Percentiles rank a stretch among this genome's conserved stretches.
Conservation (phyloP, 2,113 vertebrate species). For the Periophthalmodon schlosseri region DNA sequence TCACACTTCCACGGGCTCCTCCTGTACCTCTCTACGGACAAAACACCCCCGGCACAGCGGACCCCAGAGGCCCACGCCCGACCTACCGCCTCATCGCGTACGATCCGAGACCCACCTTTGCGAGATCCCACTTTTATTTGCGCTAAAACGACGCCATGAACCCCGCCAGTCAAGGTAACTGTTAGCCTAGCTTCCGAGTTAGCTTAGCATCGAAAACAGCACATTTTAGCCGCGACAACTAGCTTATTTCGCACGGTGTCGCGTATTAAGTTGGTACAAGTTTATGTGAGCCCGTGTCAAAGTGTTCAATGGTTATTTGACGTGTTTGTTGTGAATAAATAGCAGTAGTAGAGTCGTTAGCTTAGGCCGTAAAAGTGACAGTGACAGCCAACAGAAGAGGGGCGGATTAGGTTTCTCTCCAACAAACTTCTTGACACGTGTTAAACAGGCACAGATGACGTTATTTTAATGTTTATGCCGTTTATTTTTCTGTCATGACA, state of each 20-base stretch:
- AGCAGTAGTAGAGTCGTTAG: not conserved
- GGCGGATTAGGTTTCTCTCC: conserved; percentile 33
- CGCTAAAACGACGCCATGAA: conserved; percentile 70
- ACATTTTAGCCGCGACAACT: not conserved
- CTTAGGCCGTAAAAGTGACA: conserved; percentile 27
- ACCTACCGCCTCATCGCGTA: too few species aligned
- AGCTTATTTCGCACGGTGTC: fast-evolving
- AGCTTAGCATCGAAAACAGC: conserved; percentile 8
- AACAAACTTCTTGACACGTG: not conserved
- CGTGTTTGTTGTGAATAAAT: fast-evolving
- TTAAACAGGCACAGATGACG: not conserved
- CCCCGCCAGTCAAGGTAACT: conserved; percentile 77
- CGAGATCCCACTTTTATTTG: not conserved
- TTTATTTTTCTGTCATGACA: not conserved
- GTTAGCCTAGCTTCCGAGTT: conserved; percentile 47
- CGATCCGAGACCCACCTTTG: not conserved
- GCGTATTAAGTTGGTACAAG: fast-evolving
- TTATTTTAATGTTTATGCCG: not conserved
- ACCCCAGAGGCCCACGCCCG: not conserved
- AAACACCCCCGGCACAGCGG: not conserved
- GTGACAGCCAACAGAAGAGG: not conserved
- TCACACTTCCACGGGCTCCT: conserved; percentile 2
- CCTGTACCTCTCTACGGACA: not conserved
- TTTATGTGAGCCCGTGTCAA: fast-evolving
- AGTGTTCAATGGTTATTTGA: not conserved